Percentiles rank a stretch among this genome's conserved stretches.
These are phyloP conservation scores for Nephrotoma appendiculata DNA, from an alignment of 2,888 invertebrate genomes.

Conservation along the genomic window DNA sequence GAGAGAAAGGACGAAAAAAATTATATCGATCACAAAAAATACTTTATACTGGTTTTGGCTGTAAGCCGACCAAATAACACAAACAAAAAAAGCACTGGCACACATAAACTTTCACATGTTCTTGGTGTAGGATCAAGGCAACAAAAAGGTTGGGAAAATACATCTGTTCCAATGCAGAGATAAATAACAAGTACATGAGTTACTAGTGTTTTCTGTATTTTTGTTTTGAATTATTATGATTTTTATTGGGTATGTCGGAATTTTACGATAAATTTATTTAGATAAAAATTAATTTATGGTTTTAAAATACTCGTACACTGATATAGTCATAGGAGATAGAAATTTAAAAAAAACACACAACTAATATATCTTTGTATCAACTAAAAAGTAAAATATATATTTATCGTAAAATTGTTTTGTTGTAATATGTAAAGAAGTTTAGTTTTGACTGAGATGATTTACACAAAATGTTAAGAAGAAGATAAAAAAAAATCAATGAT, in stretches of 20 bases:
- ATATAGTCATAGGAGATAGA: not conserved
- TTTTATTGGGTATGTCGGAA: not conserved
- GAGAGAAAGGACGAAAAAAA: not conserved
- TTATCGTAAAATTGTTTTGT: no score
- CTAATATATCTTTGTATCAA: no score
- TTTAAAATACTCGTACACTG: not conserved
- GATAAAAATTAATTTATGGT: not conserved
- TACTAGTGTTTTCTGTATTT: not conserved
- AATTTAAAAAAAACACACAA: no score
- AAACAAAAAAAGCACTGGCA: not conserved
- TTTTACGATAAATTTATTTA: not conserved
- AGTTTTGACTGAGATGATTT: no score
- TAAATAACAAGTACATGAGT: not conserved
- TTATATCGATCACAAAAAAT: not conserved
- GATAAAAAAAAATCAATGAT: no score
- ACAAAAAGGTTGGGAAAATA: not conserved
- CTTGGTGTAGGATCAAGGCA: not conserved
- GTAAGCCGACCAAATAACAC: not conserved
- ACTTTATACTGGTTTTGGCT: not conserved
- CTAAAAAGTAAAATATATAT: no score
- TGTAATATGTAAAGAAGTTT: no score
- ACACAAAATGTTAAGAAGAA: no score
- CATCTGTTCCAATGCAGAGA: not conserved
- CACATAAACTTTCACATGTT: not conserved
- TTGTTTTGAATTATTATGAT: not conserved